A percentile compares a stretch with the other conserved stretches of the same genome.
These are phyloP conservation scores for Zoanthus gigantus DNA, from an alignment of 92 coral and sea anemone genomes.

Conservation along the genomic window DNA sequence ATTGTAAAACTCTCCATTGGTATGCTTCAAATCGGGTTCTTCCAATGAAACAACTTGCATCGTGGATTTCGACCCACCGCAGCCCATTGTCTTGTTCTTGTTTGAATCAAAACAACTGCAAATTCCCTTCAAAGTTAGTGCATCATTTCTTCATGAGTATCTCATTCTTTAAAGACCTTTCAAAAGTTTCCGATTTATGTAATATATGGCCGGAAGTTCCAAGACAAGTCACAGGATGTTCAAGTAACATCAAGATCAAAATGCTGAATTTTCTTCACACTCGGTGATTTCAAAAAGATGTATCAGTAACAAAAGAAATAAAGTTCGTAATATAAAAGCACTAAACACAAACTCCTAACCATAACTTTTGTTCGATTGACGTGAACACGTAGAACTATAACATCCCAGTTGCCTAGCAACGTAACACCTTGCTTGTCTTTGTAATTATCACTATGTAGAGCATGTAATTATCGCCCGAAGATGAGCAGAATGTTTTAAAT, in stretches of 20 bases:
- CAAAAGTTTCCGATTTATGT: background rate
- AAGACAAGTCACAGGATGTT: background rate
- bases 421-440: background rate
- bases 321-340: background rate
- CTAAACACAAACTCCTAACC: background rate
- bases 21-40: background rate
- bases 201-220: slow-evolving; percentile 4
- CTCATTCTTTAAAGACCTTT: background rate
- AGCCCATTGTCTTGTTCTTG: slow-evolving; percentile 15
- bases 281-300: background rate
- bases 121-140: background rate
- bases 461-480: background rate
- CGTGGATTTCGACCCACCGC: slow-evolving; percentile 33
- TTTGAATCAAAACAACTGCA: background rate
- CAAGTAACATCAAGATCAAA: background rate
- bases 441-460: background rate
- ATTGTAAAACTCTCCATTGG: background rate
- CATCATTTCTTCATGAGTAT: background rate
- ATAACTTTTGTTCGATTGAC: background rate
- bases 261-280: slow-evolving; percentile 14
- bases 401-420: slow-evolving; percentile 1
- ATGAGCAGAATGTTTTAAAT: background rate
- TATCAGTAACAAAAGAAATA: background rate
- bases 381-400: background rate
- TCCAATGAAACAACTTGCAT: slow-evolving; percentile 2